These are phyloP conservation scores for Pseudomyrmex concolor DNA, from an alignment of 1,140 invertebrate genomes.

Conservation along the genomic window DNA sequence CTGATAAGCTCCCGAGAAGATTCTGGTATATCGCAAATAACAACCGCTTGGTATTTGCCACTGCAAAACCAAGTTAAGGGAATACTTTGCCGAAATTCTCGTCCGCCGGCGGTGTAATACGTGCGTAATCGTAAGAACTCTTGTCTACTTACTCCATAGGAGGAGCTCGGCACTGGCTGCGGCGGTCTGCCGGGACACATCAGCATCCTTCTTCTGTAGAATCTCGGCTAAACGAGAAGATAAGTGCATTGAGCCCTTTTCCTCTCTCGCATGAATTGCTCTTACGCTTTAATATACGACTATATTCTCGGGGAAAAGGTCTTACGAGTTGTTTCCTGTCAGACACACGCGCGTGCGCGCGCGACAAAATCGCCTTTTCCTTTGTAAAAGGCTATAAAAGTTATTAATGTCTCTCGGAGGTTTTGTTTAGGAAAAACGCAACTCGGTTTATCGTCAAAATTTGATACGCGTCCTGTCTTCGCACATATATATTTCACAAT, in stretches of 20 bases:
- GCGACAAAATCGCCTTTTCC: conserved; percentile 7
- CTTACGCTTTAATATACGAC: conserved; percentile 44
- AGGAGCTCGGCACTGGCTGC: conserved; percentile 75
- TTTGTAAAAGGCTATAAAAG: neutral
- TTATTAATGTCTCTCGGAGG: conserved; percentile 2
- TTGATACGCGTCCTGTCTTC: neutral
- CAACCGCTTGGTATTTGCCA: conserved; percentile 82
- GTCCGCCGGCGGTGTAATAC: neutral
- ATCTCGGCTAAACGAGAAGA: conserved; percentile 74
- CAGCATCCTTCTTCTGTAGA: conserved; percentile 79
- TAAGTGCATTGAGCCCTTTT: conserved; percentile 30
- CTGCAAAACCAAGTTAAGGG: conserved; percentile 71
- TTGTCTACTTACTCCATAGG: conserved; percentile 77
- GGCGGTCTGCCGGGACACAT: conserved; percentile 82
- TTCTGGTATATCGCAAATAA: conserved; percentile 81
- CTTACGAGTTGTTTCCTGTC: neutral
- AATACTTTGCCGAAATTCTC: neutral
- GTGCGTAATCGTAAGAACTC: neutral
- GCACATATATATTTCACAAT: too few relatives aligned
- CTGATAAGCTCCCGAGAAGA: conserved; percentile 81
- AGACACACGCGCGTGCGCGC: neutral
- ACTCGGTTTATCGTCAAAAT: neutral
- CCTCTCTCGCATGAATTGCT: conserved; percentile 27
- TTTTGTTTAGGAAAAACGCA: conserved; percentile 12
- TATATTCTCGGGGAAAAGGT: conserved; percentile 23